These are phyloP conservation scores for Babylonia areolata DNA, from an alignment of 1,140 invertebrate species.

Conservation along the genomic window DNA sequence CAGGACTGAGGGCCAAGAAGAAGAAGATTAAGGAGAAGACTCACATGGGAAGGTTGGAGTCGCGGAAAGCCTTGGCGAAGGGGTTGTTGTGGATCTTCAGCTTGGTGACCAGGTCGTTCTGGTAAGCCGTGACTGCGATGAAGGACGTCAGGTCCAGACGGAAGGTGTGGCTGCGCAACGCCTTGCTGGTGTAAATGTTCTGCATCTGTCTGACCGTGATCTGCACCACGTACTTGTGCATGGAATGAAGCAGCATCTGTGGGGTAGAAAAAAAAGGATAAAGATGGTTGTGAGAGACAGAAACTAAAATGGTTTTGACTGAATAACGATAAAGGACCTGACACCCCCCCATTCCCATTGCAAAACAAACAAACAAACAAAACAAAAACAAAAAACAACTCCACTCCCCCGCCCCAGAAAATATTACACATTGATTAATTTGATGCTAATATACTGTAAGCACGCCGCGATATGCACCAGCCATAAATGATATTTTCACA, in stretches of 20 bases:
- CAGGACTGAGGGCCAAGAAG: no score
- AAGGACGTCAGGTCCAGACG: constrained; percentile 54
- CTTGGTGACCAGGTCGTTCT: constrained; percentile 56
- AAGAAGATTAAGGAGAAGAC: no score
- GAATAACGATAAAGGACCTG: no score
- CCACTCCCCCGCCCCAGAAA: no score
- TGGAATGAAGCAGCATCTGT: constrained; percentile 56
- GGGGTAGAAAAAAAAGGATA: not conserved
- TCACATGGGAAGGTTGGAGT: constrained; percentile 81
- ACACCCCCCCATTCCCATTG: no score
- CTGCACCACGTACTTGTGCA: constrained; percentile 56
- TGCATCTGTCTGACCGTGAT: constrained; percentile 42
- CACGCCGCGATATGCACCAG: no score
- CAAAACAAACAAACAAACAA: not conserved
- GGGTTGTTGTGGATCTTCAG: constrained; percentile 94
- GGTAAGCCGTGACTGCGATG: constrained; percentile 65
- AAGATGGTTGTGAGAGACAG: no score
- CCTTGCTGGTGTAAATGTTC: not conserved
- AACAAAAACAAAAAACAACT: not conserved
- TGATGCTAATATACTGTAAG: no score
- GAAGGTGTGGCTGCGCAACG: constrained; percentile 40
- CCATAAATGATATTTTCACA: no score
- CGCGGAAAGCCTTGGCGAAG: constrained; percentile 98
- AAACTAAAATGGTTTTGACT: no score
- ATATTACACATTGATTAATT: no score